Conservation (phyloP, 2,888 invertebrate genomes). For the Lithodes maja region DNA sequence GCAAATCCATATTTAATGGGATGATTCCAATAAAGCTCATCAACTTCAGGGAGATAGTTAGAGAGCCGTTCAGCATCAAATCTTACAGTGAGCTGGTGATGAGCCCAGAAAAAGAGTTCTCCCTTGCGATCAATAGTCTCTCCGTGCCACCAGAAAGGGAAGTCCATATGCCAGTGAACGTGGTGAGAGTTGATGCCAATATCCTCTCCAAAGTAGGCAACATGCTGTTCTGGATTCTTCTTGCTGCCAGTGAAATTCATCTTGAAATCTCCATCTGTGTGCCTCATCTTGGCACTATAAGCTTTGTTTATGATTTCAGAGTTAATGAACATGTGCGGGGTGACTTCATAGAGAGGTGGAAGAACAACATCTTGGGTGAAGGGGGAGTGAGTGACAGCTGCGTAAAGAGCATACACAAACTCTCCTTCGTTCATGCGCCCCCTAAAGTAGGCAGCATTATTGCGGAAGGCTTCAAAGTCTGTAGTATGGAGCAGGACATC, state of each 20-base stretch:
- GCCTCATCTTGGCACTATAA: conserved; percentile 72
- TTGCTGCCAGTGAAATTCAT: conserved; percentile 72
- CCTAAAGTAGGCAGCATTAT: conserved; percentile 82
- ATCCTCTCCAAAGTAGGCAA: conserved; percentile 73
- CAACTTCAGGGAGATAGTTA: conserved; percentile 71
- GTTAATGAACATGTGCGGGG: conserved; percentile 81
- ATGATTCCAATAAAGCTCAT: conserved; percentile 71
- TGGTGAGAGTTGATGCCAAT: conserved; percentile 73
- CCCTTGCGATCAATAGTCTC: conserved; percentile 72
- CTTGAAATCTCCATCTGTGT: conserved; percentile 72
- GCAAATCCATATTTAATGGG: conserved; percentile 77
- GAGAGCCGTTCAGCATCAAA: conserved; percentile 72
- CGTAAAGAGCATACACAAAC: conserved; percentile 80
- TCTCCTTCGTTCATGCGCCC: conserved; percentile 80
- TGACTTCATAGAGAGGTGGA: conserved; percentile 82
- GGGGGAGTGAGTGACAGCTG: conserved; percentile 78
- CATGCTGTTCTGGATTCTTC: conserved; percentile 72
- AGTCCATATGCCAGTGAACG: conserved; percentile 73
- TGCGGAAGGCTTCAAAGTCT: conserved; percentile 82
- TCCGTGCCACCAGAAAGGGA: conserved; percentile 73
- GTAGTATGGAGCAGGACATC: conserved; percentile 83
- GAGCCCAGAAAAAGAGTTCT: conserved; percentile 72
- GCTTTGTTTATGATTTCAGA: conserved; percentile 76
- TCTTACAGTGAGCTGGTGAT: conserved; percentile 72
- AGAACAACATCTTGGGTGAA: conserved; percentile 74